Evolutionary conservation across 1,140 invertebrate genomes (phyloP).

Genomic region (Fopius arisanus): DNA sequence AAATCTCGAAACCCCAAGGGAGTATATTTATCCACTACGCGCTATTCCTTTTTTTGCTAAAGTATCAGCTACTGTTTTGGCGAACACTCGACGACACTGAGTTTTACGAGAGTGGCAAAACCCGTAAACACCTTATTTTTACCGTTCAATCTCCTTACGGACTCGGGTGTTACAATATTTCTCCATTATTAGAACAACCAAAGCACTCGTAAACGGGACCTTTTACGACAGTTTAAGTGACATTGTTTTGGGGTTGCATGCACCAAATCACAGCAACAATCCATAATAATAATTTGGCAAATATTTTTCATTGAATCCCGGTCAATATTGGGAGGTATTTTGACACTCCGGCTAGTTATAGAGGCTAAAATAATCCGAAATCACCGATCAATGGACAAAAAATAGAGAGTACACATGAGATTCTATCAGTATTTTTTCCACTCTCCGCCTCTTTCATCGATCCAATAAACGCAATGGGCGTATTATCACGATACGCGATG

Average conservation of each 20-base stretch:
- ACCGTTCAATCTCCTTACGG: neutral
- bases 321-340: neutral
- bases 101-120: neutral
- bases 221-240: neutral
- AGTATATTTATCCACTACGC: neutral
- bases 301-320: too few relatives aligned
- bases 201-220: neutral
- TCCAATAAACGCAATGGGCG: slow-evolving; percentile 35
- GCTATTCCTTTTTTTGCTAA: neutral
- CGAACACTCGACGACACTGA: neutral
- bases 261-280: neutral
- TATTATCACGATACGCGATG: slow-evolving; percentile 30
- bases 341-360: neutral
- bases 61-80: slow-evolving; percentile 3
- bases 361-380: neutral
- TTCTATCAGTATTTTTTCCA: slow-evolving; percentile 30
- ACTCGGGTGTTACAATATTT: neutral
- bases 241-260: neutral
- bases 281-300: too few relatives aligned
- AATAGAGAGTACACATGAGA: slow-evolving; percentile 11
- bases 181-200: neutral
- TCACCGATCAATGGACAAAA: slow-evolving; percentile 7
- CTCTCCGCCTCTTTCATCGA: slow-evolving; percentile 34
- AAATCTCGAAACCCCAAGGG: neutral
- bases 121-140: slow-evolving; percentile 6